A percentile compares a stretch with the other conserved stretches of the same genome.
Conservation (phyloP, 2,888 invertebrate genomes). For the Drosophila peninsularis region DNA sequence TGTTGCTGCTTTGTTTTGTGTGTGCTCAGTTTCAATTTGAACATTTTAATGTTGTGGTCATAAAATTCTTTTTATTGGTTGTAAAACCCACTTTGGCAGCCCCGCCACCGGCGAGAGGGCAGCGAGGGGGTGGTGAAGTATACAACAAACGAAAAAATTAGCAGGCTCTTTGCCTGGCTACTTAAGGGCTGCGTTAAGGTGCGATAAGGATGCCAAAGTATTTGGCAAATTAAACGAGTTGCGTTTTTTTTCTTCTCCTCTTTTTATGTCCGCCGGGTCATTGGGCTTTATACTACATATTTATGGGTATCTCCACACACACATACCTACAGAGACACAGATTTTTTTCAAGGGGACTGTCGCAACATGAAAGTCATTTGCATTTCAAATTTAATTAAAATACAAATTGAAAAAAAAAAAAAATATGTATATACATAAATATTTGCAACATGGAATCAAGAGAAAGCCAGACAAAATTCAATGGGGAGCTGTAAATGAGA, state of each 20-base stretch:
- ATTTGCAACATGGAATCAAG: slow-evolving; percentile 30
- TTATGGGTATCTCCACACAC: slow-evolving; percentile 14
- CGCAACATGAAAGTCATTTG: slow-evolving; percentile 48
- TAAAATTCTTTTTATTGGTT: slow-evolving; percentile 79
- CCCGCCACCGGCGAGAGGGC: not conserved
- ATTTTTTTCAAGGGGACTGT: slow-evolving; percentile 10
- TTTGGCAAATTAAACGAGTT: slow-evolving; percentile 71
- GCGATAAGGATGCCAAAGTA: slow-evolving; percentile 70
- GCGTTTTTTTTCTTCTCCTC: slow-evolving; percentile 15
- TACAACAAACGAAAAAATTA: slow-evolving; percentile 52
- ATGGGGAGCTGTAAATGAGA: slow-evolving; percentile 34
- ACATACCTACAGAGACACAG: not conserved
- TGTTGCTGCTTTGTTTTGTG: slow-evolving; percentile 68
- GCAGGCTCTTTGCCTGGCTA: slow-evolving; percentile 69
- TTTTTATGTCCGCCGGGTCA: slow-evolving; percentile 47
- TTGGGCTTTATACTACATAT: slow-evolving; percentile 48
- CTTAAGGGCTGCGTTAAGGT: slow-evolving; percentile 71
- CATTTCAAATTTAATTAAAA: slow-evolving; percentile 68
- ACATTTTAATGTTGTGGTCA: slow-evolving; percentile 79
- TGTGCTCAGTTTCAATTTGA: slow-evolving; percentile 75
- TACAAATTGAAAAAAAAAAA: slow-evolving; percentile 54
- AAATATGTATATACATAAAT: not conserved
- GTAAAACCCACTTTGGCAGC: slow-evolving; percentile 62
- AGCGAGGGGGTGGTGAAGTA: not conserved
- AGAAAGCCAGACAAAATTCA: slow-evolving; percentile 24